phyloP scores from a whole-genome alignment of 2,888 invertebrate genomes.

The Agrilus cyanescens region DNA sequence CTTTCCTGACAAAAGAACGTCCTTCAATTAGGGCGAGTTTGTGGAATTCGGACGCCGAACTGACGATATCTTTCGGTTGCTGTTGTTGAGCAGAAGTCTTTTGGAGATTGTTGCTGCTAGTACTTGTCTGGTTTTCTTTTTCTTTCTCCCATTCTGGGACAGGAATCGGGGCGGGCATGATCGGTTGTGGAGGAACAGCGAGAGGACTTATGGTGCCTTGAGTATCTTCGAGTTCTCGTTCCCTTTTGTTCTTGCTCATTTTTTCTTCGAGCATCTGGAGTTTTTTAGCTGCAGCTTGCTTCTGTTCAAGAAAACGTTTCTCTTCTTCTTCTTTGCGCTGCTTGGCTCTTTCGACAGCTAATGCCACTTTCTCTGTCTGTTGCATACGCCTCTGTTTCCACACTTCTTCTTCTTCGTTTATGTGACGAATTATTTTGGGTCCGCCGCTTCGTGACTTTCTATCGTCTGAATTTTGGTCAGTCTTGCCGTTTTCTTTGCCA shows the following conservation, averaged over 20 bases:
- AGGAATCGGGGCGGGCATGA: slow-evolving; percentile 37
- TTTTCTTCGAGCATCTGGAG: slow-evolving; percentile 57
- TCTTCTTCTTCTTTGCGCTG: slow-evolving; percentile 84
- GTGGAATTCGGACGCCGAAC: slow-evolving; percentile 22
- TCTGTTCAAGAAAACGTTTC: slow-evolving; percentile 56
- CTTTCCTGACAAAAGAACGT: slow-evolving; percentile 33
- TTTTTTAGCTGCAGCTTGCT: slow-evolving; percentile 51
- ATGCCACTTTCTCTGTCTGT: slow-evolving; percentile 59
- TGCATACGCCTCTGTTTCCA: slow-evolving; percentile 61
- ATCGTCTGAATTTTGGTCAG: slow-evolving; percentile 17
- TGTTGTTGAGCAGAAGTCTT: slow-evolving; percentile 1
- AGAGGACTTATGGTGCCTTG: slow-evolving; percentile 34
- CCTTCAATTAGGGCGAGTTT: slow-evolving; percentile 35
- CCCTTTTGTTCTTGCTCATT: slow-evolving; percentile 43
- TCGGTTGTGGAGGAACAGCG: slow-evolving; percentile 31
- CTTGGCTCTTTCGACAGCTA: slow-evolving; percentile 49
- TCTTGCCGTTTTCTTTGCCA: slow-evolving; percentile 23
- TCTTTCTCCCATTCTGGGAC: slow-evolving; percentile 44
- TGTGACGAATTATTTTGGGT: slow-evolving; percentile 12
- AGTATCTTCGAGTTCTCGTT: slow-evolving; percentile 35
- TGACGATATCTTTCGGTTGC: background rate
- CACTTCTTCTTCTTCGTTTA: slow-evolving; percentile 46
- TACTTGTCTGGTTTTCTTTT: slow-evolving; percentile 23
- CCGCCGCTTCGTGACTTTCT: slow-evolving; percentile 30
- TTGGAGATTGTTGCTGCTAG: slow-evolving; percentile 9